Conservation (phyloP, 2,888 invertebrate genomes). For the Mythimna loreyi region DNA sequence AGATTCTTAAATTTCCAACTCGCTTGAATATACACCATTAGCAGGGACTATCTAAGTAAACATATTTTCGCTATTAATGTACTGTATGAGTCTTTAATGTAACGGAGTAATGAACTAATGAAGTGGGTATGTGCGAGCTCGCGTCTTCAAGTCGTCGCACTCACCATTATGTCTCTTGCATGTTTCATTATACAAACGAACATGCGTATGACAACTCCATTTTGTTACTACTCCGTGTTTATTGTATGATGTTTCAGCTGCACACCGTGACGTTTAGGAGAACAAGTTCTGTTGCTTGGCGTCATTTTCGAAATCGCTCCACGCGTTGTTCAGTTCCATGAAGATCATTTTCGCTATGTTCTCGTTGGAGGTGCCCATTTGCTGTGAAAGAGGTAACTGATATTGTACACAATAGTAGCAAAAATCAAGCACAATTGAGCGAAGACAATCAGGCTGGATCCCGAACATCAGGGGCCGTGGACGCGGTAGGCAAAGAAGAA, state of each 20-base stretch:
- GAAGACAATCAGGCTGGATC: too few relatives aligned
- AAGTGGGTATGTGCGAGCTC: conserved; percentile 9
- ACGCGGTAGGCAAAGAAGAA: too few relatives aligned
- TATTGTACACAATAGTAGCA: conserved; percentile 7
- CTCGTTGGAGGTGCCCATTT: conserved; percentile 98
- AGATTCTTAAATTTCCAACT: conserved; percentile 50
- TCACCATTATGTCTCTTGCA: not conserved
- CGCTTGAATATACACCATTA: conserved; percentile 43
- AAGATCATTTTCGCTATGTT: conserved; percentile 98
- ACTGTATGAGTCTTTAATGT: conserved; percentile 32
- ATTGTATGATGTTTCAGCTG: conserved; percentile 33
- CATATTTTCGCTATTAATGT: conserved; percentile 48
- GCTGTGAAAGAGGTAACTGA: conserved; percentile 90
- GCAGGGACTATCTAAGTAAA: conserved; percentile 48
- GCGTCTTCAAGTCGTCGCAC: not conserved
- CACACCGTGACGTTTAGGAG: conserved; percentile 69
- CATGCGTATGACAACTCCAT: conserved; percentile 34
- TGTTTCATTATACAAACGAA: conserved; percentile 11
- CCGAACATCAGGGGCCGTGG: too few relatives aligned
- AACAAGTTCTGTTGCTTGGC: conserved; percentile 94
- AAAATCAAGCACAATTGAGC: not conserved
- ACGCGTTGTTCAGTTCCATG: conserved; percentile 99
- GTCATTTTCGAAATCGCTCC: conserved; percentile 98
- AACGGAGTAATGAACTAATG: conserved; percentile 42
- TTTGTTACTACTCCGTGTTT: conserved; percentile 36